Base-by-base conservation (phyloP, 1,140 invertebrate genomes). In the Sipha flava region DNA sequence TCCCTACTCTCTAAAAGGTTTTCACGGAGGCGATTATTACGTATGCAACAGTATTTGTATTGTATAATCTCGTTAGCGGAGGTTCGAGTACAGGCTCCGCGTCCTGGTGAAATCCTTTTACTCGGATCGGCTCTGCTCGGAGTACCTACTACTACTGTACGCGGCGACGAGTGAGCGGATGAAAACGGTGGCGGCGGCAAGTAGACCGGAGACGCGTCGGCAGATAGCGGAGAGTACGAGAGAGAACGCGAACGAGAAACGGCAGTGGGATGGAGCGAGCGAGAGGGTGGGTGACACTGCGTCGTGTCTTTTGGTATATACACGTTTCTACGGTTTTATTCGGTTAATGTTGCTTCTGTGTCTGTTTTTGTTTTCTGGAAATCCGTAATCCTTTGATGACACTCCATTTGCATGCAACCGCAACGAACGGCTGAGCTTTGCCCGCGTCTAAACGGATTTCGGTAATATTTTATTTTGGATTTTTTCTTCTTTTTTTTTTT, bases 31-130 rank as follows among this genome's bases (percentile, higher is more conserved):
- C 73, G 81, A 81, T 81, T 81, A 81, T 83, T 81, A 9, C 81
- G 81, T 83, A 81, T 81, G 80, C 81, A 81, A 59, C 81, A 82
- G 82, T 83, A 82, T 82, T 82, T 82, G 81, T 82, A 80, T 81
- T 82, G 82, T 80, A 82, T 83, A 83, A 83, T 83, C 82, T 82
- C 79, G 81, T 83, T 82, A 82, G 79, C 57, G 45, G 80, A 79
- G 80, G 81, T 81, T 80, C 80, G 81, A 80, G 80, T 70, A 43
- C 29, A 45, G 68, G 34, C 21, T 40, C 10, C 49, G 9, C 72
- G 72, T 21, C 47, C 34, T 43, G 52, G 34, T 10, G 21, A 54
- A 77, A 77, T 77, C 73, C 73, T 77, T 77, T 77, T 77, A 77
- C 52, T 54, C 70, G 31, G 40, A 70, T 70, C 23, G 37, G 29